These are phyloP conservation scores for Rhynchophorus ferrugineus DNA, from an alignment of 1,140 invertebrate genomes.

Conservation along the genomic window DNA sequence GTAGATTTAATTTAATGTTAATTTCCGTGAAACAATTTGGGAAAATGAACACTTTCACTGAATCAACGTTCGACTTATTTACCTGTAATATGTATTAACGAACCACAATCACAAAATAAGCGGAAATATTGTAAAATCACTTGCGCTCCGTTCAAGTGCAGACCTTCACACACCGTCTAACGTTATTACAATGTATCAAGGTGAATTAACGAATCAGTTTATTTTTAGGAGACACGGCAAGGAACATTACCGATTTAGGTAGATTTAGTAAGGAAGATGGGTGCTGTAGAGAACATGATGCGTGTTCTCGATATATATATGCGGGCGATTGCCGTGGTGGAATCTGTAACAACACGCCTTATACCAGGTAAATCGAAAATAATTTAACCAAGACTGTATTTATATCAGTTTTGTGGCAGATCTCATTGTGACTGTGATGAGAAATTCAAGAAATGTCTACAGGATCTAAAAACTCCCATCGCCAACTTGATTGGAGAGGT, in stretches of 20 bases:
- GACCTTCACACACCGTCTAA: neutral
- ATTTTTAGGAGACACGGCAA: constrained; percentile 23
- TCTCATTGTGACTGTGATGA: constrained; percentile 68
- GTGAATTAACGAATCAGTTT: too few species aligned
- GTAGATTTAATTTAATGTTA: too few species aligned
- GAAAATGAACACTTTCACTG: too few species aligned
- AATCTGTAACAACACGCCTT: constrained; percentile 60
- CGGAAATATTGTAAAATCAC: too few species aligned
- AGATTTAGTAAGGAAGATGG: constrained; percentile 54
- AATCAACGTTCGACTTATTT: too few species aligned
- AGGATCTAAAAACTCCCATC: constrained; percentile 57
- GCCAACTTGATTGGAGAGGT: constrained; percentile 61
- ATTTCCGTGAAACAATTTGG: too few species aligned
- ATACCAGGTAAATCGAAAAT: constrained; percentile 46
- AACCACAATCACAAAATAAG: too few species aligned
- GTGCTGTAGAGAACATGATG: constrained; percentile 72
- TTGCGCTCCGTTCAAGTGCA: too few species aligned
- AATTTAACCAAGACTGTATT: neutral
- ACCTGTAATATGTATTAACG: too few species aligned
- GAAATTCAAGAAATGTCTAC: constrained; percentile 56
- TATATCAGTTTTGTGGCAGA: constrained; percentile 28
- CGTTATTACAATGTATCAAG: neutral
- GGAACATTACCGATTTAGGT: constrained; percentile 58
- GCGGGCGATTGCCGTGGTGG: constrained; percentile 54
- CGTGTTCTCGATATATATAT: constrained; percentile 55